Percentiles rank a stretch among this genome's conserved stretches.
Evolutionary conservation across 2,113 vertebrate species (phyloP).

Genomic region (Odobenus rosmarus): DNA sequence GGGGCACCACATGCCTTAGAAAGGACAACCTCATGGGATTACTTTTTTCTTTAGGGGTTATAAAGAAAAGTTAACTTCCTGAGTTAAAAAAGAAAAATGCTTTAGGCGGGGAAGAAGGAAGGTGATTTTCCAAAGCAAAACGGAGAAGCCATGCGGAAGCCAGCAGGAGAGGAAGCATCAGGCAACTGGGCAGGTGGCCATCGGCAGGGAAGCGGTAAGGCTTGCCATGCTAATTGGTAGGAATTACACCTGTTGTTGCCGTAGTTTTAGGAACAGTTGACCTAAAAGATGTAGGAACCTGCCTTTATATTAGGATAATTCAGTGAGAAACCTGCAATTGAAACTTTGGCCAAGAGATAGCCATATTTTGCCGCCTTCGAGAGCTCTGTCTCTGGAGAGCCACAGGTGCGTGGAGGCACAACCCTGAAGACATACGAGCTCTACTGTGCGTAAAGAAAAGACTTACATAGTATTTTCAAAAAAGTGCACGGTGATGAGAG

Average conservation of each 20-base stretch:
- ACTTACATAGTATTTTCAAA: background rate
- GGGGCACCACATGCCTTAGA: background rate
- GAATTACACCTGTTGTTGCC: slow-evolving; percentile 64
- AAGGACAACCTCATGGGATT: background rate
- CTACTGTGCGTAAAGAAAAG: background rate
- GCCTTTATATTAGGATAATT: slow-evolving; percentile 18
- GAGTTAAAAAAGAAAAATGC: slow-evolving; percentile 48
- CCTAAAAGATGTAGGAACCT: slow-evolving; percentile 24
- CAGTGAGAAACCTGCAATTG: background rate
- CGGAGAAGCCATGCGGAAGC: background rate
- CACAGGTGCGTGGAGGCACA: background rate
- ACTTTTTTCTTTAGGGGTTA: slow-evolving; percentile 34
- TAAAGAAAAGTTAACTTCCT: slow-evolving; percentile 59
- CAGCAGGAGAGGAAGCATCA: background rate
- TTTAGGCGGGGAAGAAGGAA: background rate
- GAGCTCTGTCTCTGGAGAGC: background rate
- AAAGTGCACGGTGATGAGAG: background rate
- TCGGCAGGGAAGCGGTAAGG: background rate
- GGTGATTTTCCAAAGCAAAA: slow-evolving; percentile 34
- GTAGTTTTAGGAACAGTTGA: slow-evolving; percentile 15
- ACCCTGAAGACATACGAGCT: background rate
- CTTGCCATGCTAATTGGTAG: slow-evolving; percentile 30
- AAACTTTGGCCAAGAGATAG: background rate
- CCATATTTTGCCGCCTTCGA: background rate
- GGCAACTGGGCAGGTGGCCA: slow-evolving; percentile 45